Evolutionary conservation across 2,888 invertebrate species (phyloP), one percentile per base, ranked within the genome.

Genomic region (Unio pictorum): DNA sequence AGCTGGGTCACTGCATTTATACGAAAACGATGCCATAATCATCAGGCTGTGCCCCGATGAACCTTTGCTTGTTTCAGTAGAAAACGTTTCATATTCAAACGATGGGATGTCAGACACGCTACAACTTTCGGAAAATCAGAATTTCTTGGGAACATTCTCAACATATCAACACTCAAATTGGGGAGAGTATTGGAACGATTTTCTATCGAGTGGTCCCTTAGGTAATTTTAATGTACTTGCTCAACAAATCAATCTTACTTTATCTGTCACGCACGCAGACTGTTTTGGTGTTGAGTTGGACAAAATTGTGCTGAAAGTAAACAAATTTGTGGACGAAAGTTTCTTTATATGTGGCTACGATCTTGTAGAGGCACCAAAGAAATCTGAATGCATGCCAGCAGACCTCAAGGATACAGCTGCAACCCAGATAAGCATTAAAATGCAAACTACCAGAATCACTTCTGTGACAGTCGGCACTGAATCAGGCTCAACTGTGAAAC

Each of bases 71-170:
- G 63, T 82, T 15, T 66, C 68, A 15, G 57, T 82, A 26, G 69
- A 75, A 45, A 72, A 78, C 55, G 69, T 82, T 6, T 68, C 71
- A 15, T 81, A 74, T 69, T 81, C 82, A 1, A 81, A 82, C 61
- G 82, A 82, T 57, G 82, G 82, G 26, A 72, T 67, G 3, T 55
- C 68, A 6, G 80, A 82, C 59, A 73, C 55, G 4, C 70, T 82
- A 45, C 45, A 15, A 45, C 2, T 45, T 11, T 45, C 15, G 15
- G 15, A 45, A 45, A 45, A 45, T 15, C 45, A 45, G 15, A 11
- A 45, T 45, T 1, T 45, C 11, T 15, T 77, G n/a, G 74, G 73
- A 57, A 68, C 56, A 7, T 73, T 77, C 55, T 34, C 61, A 17
- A 74, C 74, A 15, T 73, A 68, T 56, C 58, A 54, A 3, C 26